Evolutionary conservation across 2,888 invertebrate species (phyloP), one percentile per base, ranked within the genome.

Genomic region (Tiliacea aurago): DNA sequence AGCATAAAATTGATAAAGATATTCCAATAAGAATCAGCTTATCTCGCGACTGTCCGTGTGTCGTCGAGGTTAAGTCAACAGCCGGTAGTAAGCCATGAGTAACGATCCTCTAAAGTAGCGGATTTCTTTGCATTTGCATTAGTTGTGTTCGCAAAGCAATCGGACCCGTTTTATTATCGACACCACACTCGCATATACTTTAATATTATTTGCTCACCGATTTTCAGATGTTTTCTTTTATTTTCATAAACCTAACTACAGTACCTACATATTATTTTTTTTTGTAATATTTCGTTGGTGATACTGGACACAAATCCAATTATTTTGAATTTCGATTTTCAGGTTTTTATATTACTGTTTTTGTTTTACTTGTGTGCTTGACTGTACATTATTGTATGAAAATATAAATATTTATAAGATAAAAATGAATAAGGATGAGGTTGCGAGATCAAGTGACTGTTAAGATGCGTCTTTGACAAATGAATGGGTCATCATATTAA

Each of bases 51-150:
- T 92, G 86, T 83, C 89, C 63, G 83, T 80, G 51, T 86, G 89
- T 89, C 76, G 70, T 86, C 83, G 88, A 89, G 88, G 91, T 89
- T 91, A 92, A 93, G 94, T 93, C 94, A 93, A 93, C 93, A 91
- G 89, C 88, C 88, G 86, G 86, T 87, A 87, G 90, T 93, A 94
- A 95, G 92, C 93, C 90, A 87, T 94, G 93, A 95, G 90, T 93
- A 92, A 95, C 88, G 93, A 92, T 89, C 89, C 90, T 88, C 90
- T 94, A 93, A 94, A 95, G 92, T 92, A 93, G 92, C 91, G 90
- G 94, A 94, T 94, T 92, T 92, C 91, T 91, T 89, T 89, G 88
- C 90, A 91, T 92, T 92, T 92, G 90, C 92, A 93, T 94, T 90
- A 91, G 89, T 91, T 91, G 88, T 84, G 86, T 81, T 83, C 81